Conservation (phyloP, 2,888 invertebrate genomes). For the Idaea straminata region DNA sequence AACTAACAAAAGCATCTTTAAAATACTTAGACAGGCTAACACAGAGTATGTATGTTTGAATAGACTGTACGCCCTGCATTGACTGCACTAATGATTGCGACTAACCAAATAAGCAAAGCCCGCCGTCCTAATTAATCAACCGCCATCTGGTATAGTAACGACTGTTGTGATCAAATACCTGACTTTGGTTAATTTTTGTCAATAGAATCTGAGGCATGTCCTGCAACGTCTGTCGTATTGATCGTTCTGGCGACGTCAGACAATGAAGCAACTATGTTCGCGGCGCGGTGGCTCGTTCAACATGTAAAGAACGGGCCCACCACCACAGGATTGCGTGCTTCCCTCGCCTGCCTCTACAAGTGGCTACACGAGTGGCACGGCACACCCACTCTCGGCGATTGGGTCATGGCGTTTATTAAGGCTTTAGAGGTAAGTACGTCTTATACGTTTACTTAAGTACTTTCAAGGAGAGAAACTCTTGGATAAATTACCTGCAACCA, state of each 20-base stretch:
- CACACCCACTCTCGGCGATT: conserved; percentile 82
- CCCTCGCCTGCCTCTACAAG: conserved; percentile 83
- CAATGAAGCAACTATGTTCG: conserved; percentile 45
- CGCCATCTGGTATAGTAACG: background rate
- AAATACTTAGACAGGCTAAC: too few relatives aligned
- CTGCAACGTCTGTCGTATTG: conserved; percentile 81
- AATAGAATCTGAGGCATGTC: conserved; percentile 72
- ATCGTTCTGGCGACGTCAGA: conserved; percentile 75
- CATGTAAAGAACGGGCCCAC: conserved; percentile 59
- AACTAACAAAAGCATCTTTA: too few relatives aligned
- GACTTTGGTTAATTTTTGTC: background rate
- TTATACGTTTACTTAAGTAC: background rate
- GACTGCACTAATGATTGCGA: too few relatives aligned
- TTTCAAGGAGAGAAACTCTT: background rate
- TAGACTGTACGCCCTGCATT: too few relatives aligned
- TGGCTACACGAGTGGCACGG: conserved; percentile 84
- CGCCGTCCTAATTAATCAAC: too few relatives aligned
- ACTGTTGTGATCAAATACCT: background rate
- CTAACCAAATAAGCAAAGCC: too few relatives aligned
- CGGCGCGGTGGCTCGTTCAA: conserved; percentile 66
- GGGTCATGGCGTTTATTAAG: conserved; percentile 84
- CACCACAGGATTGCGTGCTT: conserved; percentile 80
- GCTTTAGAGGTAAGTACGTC: conserved; percentile 75
- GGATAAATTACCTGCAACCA: background rate
- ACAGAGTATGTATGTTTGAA: too few relatives aligned